Evolutionary conservation across 2,113 vertebrate species (phyloP), one percentile per base, ranked within the genome.

Genomic region (Dasyprocta punctata): DNA sequence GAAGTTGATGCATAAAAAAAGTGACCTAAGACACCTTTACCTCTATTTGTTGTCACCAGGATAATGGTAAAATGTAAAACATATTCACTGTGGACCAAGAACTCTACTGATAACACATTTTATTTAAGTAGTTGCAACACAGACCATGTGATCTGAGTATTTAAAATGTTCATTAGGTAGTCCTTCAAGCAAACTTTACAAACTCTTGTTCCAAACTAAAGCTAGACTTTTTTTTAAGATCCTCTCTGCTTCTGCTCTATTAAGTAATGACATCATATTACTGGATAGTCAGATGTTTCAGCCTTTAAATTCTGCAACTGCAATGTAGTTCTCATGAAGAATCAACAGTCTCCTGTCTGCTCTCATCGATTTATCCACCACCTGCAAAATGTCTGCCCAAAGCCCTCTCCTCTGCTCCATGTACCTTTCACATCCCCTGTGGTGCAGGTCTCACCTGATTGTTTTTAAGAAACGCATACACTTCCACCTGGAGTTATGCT

Each of bases 21-120:
- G 56, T 65, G 49, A 28, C 58, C 36, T 60, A 47, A 36, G 44
- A 19, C 44, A 75, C 91, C 38, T 88, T 94, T 86, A 65, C 26
- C 67, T 92, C 49, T 89, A 14, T 47, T 56, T 44, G 8, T 19
- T 80, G 19, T 65, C 49, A 52, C 69, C 65, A 26, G 65, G 90
- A 94, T 81, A 60, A 88, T 11, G 41, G 94, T 84, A 56, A 89
- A 85, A 92, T 86, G 60, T 86, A 28, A 83, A 86, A 94, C 38
- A 12, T 41, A 69, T 36, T 73, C 36, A 83, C 73, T 56, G 30
- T 9, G 54, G 36, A 28, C 73, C 22, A 58, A 54, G 54, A 67
- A n/a, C 4, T 71, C 52, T 65, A 26, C 28, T 22, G 54, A 63
- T 3, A 47, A 44, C 12, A 6, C 58, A 20, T 88, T 69, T 92